phyloP scores from a whole-genome alignment of 2,113 vertebrate species.

The Pterocles burchelli region DNA sequence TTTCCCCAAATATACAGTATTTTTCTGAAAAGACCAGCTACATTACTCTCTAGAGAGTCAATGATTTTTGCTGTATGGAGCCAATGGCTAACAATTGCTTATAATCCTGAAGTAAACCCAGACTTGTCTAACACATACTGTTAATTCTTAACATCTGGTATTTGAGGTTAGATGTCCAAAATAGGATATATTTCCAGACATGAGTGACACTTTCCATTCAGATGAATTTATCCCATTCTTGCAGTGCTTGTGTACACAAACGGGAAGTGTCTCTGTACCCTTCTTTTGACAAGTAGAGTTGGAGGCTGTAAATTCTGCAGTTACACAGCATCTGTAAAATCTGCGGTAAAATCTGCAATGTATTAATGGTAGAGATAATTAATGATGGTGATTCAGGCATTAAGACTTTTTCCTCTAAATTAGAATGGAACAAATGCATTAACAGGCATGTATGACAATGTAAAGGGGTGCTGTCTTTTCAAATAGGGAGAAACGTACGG shows the following conservation, averaged over 20 bases:
- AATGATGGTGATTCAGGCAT: neutral
- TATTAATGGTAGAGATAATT: neutral
- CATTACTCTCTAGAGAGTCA: neutral
- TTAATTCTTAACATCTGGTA: neutral
- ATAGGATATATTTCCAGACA: neutral
- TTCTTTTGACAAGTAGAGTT: neutral
- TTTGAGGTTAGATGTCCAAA: neutral
- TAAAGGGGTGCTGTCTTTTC: neutral
- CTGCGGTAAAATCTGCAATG: no score
- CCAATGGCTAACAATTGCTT: neutral
- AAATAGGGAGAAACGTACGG: neutral
- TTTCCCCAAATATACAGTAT: neutral
- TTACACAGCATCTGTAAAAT: no score
- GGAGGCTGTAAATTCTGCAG: neutral
- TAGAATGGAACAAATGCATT: neutral
- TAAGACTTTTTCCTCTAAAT: neutral
- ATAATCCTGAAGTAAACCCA: neutral
- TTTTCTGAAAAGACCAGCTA: neutral
- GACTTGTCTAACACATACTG: neutral
- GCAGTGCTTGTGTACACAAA: neutral
- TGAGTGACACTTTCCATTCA: neutral
- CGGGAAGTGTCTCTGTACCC: neutral
- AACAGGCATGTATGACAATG: neutral
- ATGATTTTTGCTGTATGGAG: neutral
- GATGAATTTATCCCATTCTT: neutral